These are phyloP conservation scores for Sipha flava DNA, from an alignment of 1,140 invertebrate species.

Conservation along the genomic window DNA sequence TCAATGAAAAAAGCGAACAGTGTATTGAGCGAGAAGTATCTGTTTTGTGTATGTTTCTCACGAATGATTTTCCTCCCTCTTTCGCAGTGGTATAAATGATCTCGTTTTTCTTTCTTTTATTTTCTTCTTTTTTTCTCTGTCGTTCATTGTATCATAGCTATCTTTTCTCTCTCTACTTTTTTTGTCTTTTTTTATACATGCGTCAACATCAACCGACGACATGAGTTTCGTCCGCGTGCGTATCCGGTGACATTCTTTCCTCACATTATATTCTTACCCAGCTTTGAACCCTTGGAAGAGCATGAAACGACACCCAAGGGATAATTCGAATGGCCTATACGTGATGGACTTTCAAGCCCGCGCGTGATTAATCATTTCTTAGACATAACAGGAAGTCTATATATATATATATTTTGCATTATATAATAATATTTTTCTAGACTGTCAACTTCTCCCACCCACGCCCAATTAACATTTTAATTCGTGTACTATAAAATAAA, in stretches of 20 bases:
- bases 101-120: too few species aligned
- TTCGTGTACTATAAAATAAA: neutral
- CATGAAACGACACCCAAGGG: conserved; percentile 2
- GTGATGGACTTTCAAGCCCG: neutral
- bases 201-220: too few species aligned
- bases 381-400: neutral
- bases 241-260: too few species aligned
- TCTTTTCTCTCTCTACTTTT: too few species aligned
- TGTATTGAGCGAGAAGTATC: neutral
- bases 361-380: neutral
- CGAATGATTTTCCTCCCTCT: neutral
- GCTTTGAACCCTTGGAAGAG: too few species aligned
- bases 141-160: too few species aligned
- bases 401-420: neutral
- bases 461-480: neutral
- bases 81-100: neutral
- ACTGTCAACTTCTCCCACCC: neutral
- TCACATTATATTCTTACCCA: too few species aligned
- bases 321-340: neutral
- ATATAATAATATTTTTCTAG: neutral
- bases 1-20: neutral
- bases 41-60: neutral
- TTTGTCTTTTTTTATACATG: too few species aligned
- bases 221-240: too few species aligned
- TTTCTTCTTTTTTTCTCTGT: too few species aligned